These are phyloP conservation scores for Rafetus swinhoei DNA, from an alignment of 2,113 vertebrate genomes.

Conservation along the genomic window DNA sequence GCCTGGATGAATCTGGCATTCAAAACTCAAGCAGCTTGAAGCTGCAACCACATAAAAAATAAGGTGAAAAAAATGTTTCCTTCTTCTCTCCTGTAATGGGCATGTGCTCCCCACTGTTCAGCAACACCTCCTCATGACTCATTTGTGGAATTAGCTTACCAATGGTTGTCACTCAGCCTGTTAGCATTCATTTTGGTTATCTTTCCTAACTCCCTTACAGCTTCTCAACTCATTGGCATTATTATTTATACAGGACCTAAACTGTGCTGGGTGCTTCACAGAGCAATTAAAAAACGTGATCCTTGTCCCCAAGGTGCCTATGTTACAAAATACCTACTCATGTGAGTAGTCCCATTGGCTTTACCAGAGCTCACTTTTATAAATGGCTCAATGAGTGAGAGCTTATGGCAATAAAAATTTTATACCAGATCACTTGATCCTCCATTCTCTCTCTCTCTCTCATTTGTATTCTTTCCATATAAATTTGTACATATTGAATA, in stretches of 20 bases:
- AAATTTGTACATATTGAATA: fast-evolving
- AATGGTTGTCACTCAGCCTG: neutral
- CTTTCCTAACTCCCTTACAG: neutral
- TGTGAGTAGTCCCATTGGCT: neutral
- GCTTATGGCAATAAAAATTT: neutral
- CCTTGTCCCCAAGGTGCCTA: neutral
- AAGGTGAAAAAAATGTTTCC: neutral
- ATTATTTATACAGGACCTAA: neutral
- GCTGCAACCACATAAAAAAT: neutral
- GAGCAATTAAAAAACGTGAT: neutral
- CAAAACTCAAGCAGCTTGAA: neutral
- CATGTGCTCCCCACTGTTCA: neutral
- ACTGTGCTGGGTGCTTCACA: neutral
- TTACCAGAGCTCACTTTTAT: neutral
- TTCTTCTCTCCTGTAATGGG: neutral
- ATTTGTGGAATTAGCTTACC: neutral
- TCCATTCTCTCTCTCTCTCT: neutral
- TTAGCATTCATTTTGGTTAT: neutral
- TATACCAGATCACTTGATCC: neutral
- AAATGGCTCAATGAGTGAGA: neutral
- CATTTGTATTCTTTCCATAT: neutral
- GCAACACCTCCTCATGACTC: neutral
- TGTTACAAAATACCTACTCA: neutral
- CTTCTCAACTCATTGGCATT: neutral
- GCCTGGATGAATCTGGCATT: neutral